Evolutionary conservation across 2,888 invertebrate species (phyloP).

Genomic region (Campaea margaritaria): DNA sequence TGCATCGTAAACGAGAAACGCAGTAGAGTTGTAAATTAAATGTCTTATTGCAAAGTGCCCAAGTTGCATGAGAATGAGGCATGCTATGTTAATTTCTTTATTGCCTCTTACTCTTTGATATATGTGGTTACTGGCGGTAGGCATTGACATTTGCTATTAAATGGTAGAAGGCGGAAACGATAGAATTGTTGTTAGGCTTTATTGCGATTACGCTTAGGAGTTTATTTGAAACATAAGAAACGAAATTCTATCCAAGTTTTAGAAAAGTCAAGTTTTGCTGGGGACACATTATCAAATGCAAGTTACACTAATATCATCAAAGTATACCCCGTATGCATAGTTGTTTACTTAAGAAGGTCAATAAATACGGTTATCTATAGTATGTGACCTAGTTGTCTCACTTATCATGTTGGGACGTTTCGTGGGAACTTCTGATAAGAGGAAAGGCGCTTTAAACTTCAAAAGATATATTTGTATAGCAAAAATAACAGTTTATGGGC

Average conservation of each 20-base stretch:
- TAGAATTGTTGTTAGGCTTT: background rate
- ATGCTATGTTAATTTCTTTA: conserved; percentile 33
- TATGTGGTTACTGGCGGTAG: background rate
- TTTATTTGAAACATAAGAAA: too few relatives aligned
- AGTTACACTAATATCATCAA: too few relatives aligned
- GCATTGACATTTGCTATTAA: conserved; percentile 2
- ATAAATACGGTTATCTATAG: conserved; percentile 10
- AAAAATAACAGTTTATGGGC: background rate
- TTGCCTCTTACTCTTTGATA: conserved; percentile 7
- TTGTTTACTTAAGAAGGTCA: conserved; percentile 9
- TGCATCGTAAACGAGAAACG: conserved; percentile 10
- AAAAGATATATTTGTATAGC: background rate
- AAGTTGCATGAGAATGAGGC: conserved; percentile 15
- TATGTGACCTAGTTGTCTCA: conserved; percentile 16
- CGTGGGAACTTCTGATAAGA: conserved; percentile 37
- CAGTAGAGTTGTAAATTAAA: conserved; percentile 29
- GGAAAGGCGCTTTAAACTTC: background rate
- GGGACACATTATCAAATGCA: too few relatives aligned
- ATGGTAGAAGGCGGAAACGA: conserved; percentile 1
- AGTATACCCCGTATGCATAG: background rate
- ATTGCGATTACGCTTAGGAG: background rate
- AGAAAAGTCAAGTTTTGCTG: too few relatives aligned
- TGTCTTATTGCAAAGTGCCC: conserved; percentile 25
- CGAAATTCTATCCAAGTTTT: too few relatives aligned
- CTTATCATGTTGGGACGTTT: conserved; percentile 29